Base-by-base conservation (phyloP, 2,888 invertebrate species). In the Andrena flavipes region DNA sequence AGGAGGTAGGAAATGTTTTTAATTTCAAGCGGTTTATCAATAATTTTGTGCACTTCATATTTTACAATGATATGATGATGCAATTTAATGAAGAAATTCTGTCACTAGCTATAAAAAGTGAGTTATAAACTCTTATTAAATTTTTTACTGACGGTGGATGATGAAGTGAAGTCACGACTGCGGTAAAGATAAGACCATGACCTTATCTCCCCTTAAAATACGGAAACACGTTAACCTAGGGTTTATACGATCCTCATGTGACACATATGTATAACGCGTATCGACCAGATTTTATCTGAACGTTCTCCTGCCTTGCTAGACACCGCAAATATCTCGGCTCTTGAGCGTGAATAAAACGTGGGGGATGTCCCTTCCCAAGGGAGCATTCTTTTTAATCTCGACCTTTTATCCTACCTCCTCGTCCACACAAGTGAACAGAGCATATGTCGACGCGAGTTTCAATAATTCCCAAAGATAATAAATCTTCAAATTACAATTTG, bases 271-370 rank as follows among this genome's bases (percentile, higher is more conserved):
- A 42, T 86, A 84, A 81, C 68, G 10, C 42, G 80, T 76, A 84
- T 84, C 69, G 48, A 48, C 35, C 51, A 73, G 70, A 74, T 80
- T 42, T 42, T 56, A 67, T 77, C 77, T 75, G 59, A 71, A 59
- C 42, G 54, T 56, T 20, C 48, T 60, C 49, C 62, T 48, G 26
- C 29, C 1, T 7, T 16, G 29, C n/a, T 48, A 54, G 65, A 23
- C 48, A n/a, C 30, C 64, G 68, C 76, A 76, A 84, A 86, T 81
- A 80, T 69, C 63, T 73, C 67, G 29, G 56, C 33, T 75, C 49
- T n/a, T 26, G 48, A 30, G 65, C 20, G 42, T 67, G 75, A 13
- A 62, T 54, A 33, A 67, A 51, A 51, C 67, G 48, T 54, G 62
- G 64, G 42, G 67, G 56, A 63, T 42, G 65, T n/a, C 49, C 48